Base-by-base conservation (phyloP, 2,113 vertebrate genomes). In the Festucalex cinctus region DNA sequence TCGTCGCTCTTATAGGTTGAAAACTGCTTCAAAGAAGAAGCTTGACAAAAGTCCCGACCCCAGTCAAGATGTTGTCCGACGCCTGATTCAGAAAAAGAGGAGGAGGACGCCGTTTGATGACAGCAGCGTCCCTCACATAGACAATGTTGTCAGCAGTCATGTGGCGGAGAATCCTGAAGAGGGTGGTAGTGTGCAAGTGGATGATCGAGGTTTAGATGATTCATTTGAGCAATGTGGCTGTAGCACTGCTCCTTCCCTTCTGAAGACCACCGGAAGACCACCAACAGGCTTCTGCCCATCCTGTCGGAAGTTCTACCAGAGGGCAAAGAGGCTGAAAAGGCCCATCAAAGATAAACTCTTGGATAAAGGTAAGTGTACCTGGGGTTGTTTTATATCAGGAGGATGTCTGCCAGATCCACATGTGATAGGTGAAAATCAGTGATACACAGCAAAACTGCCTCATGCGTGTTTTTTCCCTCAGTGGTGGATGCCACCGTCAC, bases 281-380 rank as follows among this genome's bases (percentile, higher is more conserved):
- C n/a, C 44, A 1, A 59, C 9, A 10, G 22, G 2, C 37, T 1
- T 80, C 35, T 90, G 89, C 63, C 46, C 68, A 4, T 63, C 44
- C 56, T 90, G 89, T 58, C 22, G 6, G 12, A 75, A 62, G 12
- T 43, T 87, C 46, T 79, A 75, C 37, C 35, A 67, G 72, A 84
- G 48, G 44, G 79, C 80, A 3, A 84, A 70, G 73, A 81, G 14
- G 56, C 68, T 57, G 44, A 86, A 80, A 32, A 28, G 32, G 0
- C 59, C 77, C 6, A n/a, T 76, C 9, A 69, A 57, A 66, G 56
- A 60, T 39, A 87, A 84, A 70, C 67, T 75, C 17, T 28, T 69
- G 9, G 64, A 86, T 61, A 83, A 73, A 1, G 75, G 87, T 88
- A 28, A 67, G 84, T 62, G 16, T 24, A 56, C 9, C 24, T 0